Percentiles rank a stretch among this genome's conserved stretches.
phyloP scores from a whole-genome alignment of 1,140 invertebrate species.

The Sycobia sp. region DNA sequence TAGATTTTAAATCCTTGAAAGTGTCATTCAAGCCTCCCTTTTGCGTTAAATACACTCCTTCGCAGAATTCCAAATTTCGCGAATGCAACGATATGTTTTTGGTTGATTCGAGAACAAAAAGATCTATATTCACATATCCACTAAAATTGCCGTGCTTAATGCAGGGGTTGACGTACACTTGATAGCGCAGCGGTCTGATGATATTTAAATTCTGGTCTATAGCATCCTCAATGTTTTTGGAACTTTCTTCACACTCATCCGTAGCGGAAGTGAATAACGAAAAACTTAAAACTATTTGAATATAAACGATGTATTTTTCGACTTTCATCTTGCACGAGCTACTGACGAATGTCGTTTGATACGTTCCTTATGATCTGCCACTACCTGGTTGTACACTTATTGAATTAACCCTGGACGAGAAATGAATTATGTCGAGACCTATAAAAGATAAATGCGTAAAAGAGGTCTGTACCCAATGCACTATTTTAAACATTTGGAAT shows the following conservation, averaged over 20 bases:
- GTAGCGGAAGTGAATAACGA: not conserved
- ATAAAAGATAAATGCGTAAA: constrained; percentile 18
- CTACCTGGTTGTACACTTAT: constrained; percentile 24
- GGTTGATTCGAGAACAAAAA: constrained; percentile 36
- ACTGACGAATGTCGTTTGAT: constrained; percentile 25
- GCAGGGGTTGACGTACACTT: constrained; percentile 36
- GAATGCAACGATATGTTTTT: constrained; percentile 36
- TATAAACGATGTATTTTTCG: constrained; percentile 7
- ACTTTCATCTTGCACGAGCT: constrained; percentile 23
- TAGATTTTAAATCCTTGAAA: not conserved
- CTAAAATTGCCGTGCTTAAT: constrained; percentile 38
- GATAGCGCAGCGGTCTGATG: constrained; percentile 34
- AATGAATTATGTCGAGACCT: constrained; percentile 24
- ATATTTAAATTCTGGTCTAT: constrained; percentile 36
- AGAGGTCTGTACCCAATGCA: not conserved
- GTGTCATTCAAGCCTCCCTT: constrained; percentile 12
- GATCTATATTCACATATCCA: constrained; percentile 32
- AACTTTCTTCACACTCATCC: not conserved
- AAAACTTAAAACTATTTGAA: constrained; percentile 3
- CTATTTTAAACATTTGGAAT: too few species aligned
- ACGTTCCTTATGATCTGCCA: constrained; percentile 8
- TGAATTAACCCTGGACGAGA: constrained; percentile 32
- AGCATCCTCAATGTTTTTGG: constrained; percentile 1
- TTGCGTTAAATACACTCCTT: constrained; percentile 25
- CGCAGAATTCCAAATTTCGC: constrained; percentile 19